Percentiles rank a stretch among this genome's conserved stretches.
Conservation (phyloP, 1,140 invertebrate species). For the Platyscapa corneri region DNA sequence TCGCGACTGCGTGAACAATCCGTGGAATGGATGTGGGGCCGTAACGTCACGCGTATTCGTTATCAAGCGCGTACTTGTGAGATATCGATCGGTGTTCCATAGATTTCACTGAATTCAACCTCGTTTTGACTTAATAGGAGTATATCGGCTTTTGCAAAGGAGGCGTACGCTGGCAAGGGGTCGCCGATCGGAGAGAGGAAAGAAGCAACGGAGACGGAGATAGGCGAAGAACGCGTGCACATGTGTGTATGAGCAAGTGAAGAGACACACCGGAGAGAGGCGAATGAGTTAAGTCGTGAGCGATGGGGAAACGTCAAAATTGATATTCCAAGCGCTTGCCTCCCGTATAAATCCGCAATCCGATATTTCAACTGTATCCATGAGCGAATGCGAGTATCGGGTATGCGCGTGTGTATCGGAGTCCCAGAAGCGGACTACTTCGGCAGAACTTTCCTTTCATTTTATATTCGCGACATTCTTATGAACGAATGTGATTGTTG, state of each 20-base stretch:
- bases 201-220: background rate
- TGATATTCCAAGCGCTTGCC: slow-evolving; percentile 69
- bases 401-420: slow-evolving; percentile 3
- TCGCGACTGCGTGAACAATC: no score
- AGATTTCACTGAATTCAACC: slow-evolving; percentile 67
- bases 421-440: background rate
- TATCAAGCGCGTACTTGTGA: slow-evolving; percentile 9
- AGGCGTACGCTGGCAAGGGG: slow-evolving; percentile 32
- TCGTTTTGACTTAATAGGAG: slow-evolving; percentile 69
- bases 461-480: slow-evolving; percentile 42
- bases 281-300: slow-evolving; percentile 32
- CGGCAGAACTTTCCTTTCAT: slow-evolving; percentile 42
- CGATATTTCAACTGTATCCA: slow-evolving; percentile 64
- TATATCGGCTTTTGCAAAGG: slow-evolving; percentile 68
- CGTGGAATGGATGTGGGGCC: no score
- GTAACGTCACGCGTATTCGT: slow-evolving; percentile 28
- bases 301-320: slow-evolving; percentile 69
- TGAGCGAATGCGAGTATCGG: slow-evolving; percentile 12
- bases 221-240: background rate
- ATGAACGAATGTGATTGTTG: slow-evolving; percentile 31
- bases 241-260: no score
- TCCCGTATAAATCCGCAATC: slow-evolving; percentile 67
- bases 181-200: no score
- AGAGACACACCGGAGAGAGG: background rate
- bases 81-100: slow-evolving; percentile 68